Evolutionary conservation across 2,888 invertebrate genomes (phyloP).

Genomic region (Mesodorylaimus sp.): DNA sequence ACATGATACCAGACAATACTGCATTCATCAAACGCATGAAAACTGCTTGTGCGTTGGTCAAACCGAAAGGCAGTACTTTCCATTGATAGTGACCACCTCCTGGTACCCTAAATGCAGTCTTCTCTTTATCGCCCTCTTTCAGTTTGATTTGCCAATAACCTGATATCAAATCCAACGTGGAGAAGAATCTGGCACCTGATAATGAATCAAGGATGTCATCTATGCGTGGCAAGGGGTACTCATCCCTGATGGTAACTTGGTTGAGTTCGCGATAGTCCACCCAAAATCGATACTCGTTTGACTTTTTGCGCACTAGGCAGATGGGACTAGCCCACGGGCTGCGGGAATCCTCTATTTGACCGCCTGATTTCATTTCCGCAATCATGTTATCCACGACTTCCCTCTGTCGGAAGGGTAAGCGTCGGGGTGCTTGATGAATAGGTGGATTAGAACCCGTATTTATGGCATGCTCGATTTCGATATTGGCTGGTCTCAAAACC

Average conservation of each 20-base stretch:
- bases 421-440: no score
- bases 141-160: slow-evolving; percentile 9
- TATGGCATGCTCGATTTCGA: no score
- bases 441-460: no score
- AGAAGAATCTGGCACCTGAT: slow-evolving; percentile 1
- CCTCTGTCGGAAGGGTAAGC: no score
- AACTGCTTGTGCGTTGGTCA: slow-evolving; percentile 13
- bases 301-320: background rate
- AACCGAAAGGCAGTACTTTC: slow-evolving; percentile 13
- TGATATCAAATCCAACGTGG: slow-evolving; percentile 4
- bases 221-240: slow-evolving; percentile 3
- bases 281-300: background rate
- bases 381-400: no score
- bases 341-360: no score
- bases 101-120: slow-evolving; percentile 13
- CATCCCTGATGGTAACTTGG: no score
- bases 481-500: no score
- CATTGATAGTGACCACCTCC: slow-evolving; percentile 14
- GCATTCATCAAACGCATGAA: slow-evolving; percentile 12
- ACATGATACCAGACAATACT: slow-evolving; percentile 2
- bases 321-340: background rate
- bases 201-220: slow-evolving; percentile 1
- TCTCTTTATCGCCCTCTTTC: slow-evolving; percentile 10
- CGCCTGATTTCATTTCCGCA: no score
- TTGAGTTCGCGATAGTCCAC: no score